Base-by-base conservation (phyloP, 2,888 invertebrate genomes). In the Belgica antarctica region DNA sequence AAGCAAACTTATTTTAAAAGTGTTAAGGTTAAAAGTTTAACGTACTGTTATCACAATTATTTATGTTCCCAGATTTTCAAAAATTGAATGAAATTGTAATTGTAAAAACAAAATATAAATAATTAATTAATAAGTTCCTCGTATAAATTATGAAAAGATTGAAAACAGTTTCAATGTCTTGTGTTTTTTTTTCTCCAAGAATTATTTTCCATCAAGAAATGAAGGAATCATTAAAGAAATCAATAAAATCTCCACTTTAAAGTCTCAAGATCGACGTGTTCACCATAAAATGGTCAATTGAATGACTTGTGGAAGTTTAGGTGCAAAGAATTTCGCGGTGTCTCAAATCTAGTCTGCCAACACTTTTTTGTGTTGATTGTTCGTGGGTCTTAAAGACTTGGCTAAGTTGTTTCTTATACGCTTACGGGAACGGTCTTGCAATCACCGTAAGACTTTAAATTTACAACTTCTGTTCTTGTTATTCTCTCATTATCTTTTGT, bases 1-100 rank as follows among this genome's bases (percentile, higher is more conserved):
- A 19, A 31, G 22, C 22, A 52, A 65, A 65, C 63, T 65, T 65
- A 47, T 57, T 46, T 62, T 68, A 65, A 65, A 65, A 47, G 68
- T 68, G 68, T 68, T 68, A 68, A 68, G 57, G 57, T 68, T 68
- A 68, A 68, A 68, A 68, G 68, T 68, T 68, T 68, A 68, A 68
- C 57, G 68, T 68, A 68, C 57, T 68, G 68, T 68, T 68, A 68
- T 68, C 68, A 68, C 31, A 57, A 68, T 68, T 68, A 68, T 57
- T 68, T 68, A 68, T 68, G 68, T 68, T 68, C 68, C 57, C 68
- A 66, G 62, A 62, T 62, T 62, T 62, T 62, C 62, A 41, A 19
- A 36, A 24, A 62, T 59, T 27, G 15, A 62, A 62, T 62, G 28
- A 62, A 62, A 65, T 57, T 52, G 68, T 68, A 68, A 68, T 57